These are phyloP conservation scores for Calephelis nemesis DNA, from an alignment of 1,140 invertebrate species.

Conservation along the genomic window DNA sequence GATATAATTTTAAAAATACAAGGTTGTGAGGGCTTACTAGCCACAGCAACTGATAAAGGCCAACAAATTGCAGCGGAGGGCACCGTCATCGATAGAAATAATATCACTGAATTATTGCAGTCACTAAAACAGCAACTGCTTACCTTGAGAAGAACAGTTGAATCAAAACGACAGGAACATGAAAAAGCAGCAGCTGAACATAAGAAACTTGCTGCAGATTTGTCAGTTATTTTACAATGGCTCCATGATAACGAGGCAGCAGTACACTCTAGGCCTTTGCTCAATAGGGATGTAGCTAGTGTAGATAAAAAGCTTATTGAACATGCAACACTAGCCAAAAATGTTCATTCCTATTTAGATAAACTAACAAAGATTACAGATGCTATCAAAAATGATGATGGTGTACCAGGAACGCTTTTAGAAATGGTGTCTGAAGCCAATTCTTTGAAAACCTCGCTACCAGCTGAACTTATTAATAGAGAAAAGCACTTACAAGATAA, in stretches of 20 bases:
- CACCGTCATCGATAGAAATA: slow-evolving; percentile 90
- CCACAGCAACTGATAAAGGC: slow-evolving; percentile 93
- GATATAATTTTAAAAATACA: slow-evolving; percentile 91
- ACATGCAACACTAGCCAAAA: slow-evolving; percentile 85
- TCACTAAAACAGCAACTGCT: slow-evolving; percentile 91
- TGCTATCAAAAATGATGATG: slow-evolving; percentile 85
- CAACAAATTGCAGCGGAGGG: slow-evolving; percentile 94
- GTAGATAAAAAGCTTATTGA: slow-evolving; percentile 90
- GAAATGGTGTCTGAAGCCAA: slow-evolving; percentile 92
- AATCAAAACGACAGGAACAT: slow-evolving; percentile 91
- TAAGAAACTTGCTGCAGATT: slow-evolving; percentile 87
- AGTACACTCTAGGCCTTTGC: slow-evolving; percentile 89
- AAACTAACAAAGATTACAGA: slow-evolving; percentile 85
- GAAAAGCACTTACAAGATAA: slow-evolving; percentile 90
- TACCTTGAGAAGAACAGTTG: slow-evolving; percentile 88
- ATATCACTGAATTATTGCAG: slow-evolving; percentile 92
- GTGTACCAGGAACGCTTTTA: slow-evolving; percentile 87
- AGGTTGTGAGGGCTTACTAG: slow-evolving; percentile 92
- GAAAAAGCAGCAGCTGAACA: slow-evolving; percentile 93
- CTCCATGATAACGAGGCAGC: slow-evolving; percentile 91
- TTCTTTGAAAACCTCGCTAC: slow-evolving; percentile 87
- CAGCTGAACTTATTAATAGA: slow-evolving; percentile 88
- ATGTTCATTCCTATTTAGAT: slow-evolving; percentile 86
- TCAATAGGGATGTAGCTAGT: slow-evolving; percentile 88
- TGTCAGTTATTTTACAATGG: slow-evolving; percentile 91